Conservation (phyloP, 1,140 invertebrate species). For the Calephelis nemesis region DNA sequence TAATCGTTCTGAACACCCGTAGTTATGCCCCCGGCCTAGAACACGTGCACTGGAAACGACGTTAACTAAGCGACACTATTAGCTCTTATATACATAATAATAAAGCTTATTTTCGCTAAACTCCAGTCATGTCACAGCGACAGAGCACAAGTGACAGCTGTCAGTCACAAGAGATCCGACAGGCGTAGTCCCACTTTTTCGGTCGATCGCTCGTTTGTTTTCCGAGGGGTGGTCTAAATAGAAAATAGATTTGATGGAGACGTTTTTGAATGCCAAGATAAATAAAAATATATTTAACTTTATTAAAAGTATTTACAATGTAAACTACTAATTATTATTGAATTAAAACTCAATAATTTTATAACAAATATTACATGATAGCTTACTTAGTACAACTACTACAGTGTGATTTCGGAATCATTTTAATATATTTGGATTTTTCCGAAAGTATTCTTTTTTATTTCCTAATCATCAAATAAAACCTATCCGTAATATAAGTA, state of each 20-base stretch:
- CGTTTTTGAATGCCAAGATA: constrained; percentile 3
- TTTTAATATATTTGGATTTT: too few species aligned
- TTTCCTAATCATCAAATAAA: too few species aligned
- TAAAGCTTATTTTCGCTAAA: constrained; percentile 12
- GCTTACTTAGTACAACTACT: too few species aligned
- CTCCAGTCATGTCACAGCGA: background rate
- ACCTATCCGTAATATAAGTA: too few species aligned
- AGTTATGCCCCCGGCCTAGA: constrained; percentile 24
- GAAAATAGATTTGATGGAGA: constrained; percentile 43
- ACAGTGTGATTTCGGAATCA: too few species aligned
- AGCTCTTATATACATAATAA: constrained; percentile 2
- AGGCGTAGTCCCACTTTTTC: constrained; percentile 55
- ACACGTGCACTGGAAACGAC: constrained; percentile 3
- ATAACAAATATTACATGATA: too few species aligned
- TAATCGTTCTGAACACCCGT: constrained; percentile 29
- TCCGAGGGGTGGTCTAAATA: constrained; percentile 45
- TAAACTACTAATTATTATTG: too few species aligned
- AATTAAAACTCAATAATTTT: too few species aligned
- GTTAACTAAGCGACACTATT: constrained; percentile 16
- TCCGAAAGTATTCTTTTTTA: too few species aligned
- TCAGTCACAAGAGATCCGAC: constrained; percentile 60
- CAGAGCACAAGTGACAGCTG: constrained; percentile 42
- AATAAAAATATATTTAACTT: background rate
- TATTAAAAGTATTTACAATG: too few species aligned
- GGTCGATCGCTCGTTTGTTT: constrained; percentile 57